Percentiles rank a stretch among this genome's conserved stretches.
Conservation (phyloP, 2,113 vertebrate genomes). For the Forbesichthys agassizii region DNA sequence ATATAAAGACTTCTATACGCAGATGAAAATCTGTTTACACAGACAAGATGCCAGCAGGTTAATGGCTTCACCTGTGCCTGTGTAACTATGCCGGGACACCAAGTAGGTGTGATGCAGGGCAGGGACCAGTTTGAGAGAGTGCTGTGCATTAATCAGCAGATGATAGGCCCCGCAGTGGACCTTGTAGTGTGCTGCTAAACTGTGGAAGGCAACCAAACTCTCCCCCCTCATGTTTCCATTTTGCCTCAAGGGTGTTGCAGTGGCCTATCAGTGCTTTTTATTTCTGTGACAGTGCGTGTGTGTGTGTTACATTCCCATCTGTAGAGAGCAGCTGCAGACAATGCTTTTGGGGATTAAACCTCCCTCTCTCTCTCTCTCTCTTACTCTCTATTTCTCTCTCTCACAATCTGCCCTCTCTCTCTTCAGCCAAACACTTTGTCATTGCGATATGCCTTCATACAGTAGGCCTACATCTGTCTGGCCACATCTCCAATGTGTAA, state of each 20-base stretch:
- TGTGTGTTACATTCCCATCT: slow-evolving; percentile 56
- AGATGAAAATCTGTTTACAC: background rate
- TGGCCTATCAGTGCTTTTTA: slow-evolving; percentile 40
- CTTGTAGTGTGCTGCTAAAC: slow-evolving; percentile 37
- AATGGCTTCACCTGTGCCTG: background rate
- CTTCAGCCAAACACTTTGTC: background rate
- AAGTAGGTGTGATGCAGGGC: background rate
- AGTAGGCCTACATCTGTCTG: background rate
- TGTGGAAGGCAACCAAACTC: slow-evolving; percentile 53
- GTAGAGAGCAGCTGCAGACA: slow-evolving; percentile 63
- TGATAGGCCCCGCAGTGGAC: slow-evolving; percentile 44
- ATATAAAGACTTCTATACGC: background rate
- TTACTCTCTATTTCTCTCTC: slow-evolving; percentile 23
- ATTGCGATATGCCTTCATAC: slow-evolving; percentile 46
- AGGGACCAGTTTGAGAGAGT: slow-evolving; percentile 25
- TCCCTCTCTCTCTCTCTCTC: slow-evolving; percentile 54
- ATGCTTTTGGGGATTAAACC: slow-evolving; percentile 71
- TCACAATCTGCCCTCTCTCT: slow-evolving; percentile 48
- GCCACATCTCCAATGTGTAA: background rate
- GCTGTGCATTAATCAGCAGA: slow-evolving; percentile 57
- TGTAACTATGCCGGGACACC: background rate
- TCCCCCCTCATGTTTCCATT: slow-evolving; percentile 57
- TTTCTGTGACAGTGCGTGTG: background rate
- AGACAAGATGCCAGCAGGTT: background rate
- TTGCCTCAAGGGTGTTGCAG: slow-evolving; percentile 52